Base-by-base conservation (phyloP, 2,888 invertebrate species). In the Monoplex corrugatus region DNA sequence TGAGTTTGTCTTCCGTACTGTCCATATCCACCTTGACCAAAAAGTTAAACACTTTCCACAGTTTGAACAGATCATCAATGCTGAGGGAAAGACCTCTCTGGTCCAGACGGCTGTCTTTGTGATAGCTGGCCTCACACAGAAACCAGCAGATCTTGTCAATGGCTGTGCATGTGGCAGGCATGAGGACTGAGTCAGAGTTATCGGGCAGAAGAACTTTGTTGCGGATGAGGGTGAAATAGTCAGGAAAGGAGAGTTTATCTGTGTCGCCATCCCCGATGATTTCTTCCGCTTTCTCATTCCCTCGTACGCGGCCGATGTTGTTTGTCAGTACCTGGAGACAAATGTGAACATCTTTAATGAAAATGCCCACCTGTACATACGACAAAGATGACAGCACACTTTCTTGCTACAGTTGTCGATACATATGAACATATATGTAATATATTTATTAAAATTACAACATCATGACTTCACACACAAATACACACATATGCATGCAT, bases 91-190 rank as follows among this genome's bases (percentile, higher is more conserved):
- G 45, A 5, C 35, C 28, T 0, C 35, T 83, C 16, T 45, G 63
- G n/a, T 23, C 43, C 28, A 72, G 32, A 6, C n/a, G 28, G 23
- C 45, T 50, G 83, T 84, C 45, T 43, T 85, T 83, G 2, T 97
- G 94, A 91, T 97, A 97, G 88, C 96, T 96, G 94, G 97, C 97
- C 89, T 97, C 97, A 94, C 98, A 98, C 13, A 98, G 97, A 90
- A 98, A 96, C 98, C 98, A 98, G 95, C 98, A 98, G 87, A 97
- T 97, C 96, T 98, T 97, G 92, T 98, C 97, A 57, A 98, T 92
- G 72, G 93, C 91, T 43, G 92, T 92, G 84, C 89, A 43, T 57
- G 78, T 84, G 0, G 87, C 63, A 6, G 78, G 45, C 16, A 23
- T 43, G 16, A 86, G 63, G 8, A 68, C 86, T 0, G 75, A 32